Evolutionary conservation across 2,797 vertebrate species (phyloP).

Genomic region (Rhinoraja longicauda): DNA sequence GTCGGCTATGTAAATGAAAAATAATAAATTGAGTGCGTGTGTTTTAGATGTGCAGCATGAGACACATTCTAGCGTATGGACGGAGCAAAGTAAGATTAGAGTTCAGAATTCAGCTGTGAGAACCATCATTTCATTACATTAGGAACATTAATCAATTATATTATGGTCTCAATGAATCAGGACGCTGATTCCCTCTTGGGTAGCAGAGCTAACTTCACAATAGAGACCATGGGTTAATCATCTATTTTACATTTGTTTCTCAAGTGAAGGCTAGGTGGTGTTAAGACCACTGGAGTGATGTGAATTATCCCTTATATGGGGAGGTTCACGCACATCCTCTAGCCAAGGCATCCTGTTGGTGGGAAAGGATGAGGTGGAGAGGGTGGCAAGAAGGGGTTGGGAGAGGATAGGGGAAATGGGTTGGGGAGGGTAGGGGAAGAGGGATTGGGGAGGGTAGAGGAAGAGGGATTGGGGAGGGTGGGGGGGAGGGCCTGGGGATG

Average conservation of each 20-base stretch:
- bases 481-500: too few relatives aligned
- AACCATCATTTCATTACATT: constrained; percentile 29
- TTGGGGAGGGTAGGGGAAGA: too few relatives aligned
- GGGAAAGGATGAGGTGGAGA: too few relatives aligned
- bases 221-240: not conserved
- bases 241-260: not conserved
- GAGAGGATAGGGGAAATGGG: too few relatives aligned
- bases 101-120: constrained; percentile 9
- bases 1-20: constrained; percentile 32
- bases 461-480: too few relatives aligned
- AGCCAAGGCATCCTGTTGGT: not conserved
- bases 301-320: not conserved
- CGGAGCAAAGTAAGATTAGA: constrained; percentile 7
- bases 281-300: not conserved
- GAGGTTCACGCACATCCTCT: not conserved
- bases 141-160: constrained; percentile 8
- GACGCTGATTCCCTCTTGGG: not conserved
- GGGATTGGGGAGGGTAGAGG: too few relatives aligned
- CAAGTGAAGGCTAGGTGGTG: not conserved
- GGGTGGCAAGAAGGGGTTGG: too few relatives aligned
- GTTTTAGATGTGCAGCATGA: constrained; percentile 21
- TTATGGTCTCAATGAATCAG: not conserved
- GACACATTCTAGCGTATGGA: not conserved
- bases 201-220: not conserved
- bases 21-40: constrained; percentile 19